Percentiles rank a stretch among this genome's conserved stretches.
Evolutionary conservation across 2,113 vertebrate species (phyloP).

Genomic region (Clarias magur): DNA sequence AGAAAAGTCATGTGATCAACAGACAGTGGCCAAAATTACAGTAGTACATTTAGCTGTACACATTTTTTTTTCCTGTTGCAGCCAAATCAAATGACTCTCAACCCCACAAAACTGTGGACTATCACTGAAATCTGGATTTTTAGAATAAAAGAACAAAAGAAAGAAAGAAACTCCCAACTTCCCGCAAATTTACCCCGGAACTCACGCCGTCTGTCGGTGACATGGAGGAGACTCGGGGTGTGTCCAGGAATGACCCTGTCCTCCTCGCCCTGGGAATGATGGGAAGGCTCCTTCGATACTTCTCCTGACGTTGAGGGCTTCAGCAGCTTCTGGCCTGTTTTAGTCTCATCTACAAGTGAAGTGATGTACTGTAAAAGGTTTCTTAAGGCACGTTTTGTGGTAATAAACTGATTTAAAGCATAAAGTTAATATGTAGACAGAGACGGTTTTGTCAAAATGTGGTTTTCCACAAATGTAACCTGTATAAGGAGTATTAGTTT

Average conservation of each 20-base stretch:
- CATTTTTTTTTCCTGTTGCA: neutral
- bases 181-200: constrained; percentile 49
- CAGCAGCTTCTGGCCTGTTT: constrained; percentile 75
- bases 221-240: constrained; percentile 84
- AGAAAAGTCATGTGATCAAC: neutral
- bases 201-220: constrained; percentile 90
- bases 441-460: neutral
- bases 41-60: neutral
- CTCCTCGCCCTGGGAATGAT: constrained; percentile 70
- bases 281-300: constrained; percentile 72
- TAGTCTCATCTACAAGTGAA: constrained; percentile 73
- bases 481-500: neutral
- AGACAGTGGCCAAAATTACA: neutral
- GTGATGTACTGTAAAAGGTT: neutral
- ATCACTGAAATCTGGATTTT: neutral
- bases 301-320: constrained; percentile 74
- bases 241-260: constrained; percentile 74
- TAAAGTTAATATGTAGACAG: neutral
- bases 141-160: neutral
- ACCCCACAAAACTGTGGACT: neutral
- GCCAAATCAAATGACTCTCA: neutral
- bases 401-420: neutral
- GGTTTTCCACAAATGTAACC: neutral
- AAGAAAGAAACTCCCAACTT: neutral
- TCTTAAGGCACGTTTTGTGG: no score